Evolutionary conservation across 2,888 invertebrate species (phyloP), one percentile per base, ranked within the genome.

Genomic region (Melieria crassipennis): DNA sequence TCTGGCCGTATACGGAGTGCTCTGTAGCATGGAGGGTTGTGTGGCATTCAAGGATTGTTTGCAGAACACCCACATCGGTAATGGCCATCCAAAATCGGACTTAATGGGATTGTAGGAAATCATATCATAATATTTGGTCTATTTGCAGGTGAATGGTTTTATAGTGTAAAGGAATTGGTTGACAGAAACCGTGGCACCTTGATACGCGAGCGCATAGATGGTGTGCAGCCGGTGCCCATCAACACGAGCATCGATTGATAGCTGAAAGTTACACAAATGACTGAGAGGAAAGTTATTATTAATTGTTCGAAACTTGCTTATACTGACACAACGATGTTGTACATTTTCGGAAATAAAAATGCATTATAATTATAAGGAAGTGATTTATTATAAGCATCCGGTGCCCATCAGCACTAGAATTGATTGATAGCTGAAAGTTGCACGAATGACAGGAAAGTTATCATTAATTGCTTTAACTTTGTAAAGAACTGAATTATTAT

Each of bases 1-100:
- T 88, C 88, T 99, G 65, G 91, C 96, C 0, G 94, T 98, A 1
- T 98, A 92, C 83, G 98, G 98, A 1, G 91, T 96, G 4, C 88
- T 98, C 5, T 93, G 91, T 84, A 96, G 97, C 82, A 96, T 98
- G 83, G 97, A 98, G 87, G 98, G 98, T 0, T 97, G 97, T 81
- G 86, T 89, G 56, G 96, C 98, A 0, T 98, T 98, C 84, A 88
- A 92, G 78, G 98, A 98, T 85, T 87, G 94, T 61, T 85, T 93
- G 50, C 79, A 88, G 3, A 89, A 94, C 79, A 95, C 96, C 0
- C 90, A 91, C 65, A 92, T 98, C 65, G 90, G 90, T 52, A 86
- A 83, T 52, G 52, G 7, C 9, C 7, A 30, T 42, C n/a, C n/a
- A 4, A 6, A 30, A 30, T 6, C 10, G 1, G 10, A 45, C 9